Evolutionary conservation across 92 coral and sea anemone genomes (phyloP), one percentile per base, ranked within the genome.

Genomic region (Epizoanthus scotinus): DNA sequence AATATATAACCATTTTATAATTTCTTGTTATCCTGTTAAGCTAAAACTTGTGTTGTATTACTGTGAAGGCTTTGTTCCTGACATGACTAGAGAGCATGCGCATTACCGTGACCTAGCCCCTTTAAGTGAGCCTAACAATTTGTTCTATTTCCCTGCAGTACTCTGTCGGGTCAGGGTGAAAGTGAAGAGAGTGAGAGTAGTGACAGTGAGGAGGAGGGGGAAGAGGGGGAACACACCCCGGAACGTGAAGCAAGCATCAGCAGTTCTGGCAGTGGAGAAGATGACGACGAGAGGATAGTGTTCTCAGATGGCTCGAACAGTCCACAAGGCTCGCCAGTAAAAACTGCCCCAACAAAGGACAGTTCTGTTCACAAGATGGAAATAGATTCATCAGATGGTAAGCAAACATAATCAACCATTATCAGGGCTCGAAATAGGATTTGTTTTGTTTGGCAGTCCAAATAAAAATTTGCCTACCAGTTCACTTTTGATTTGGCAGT

Each of bases 111-210:
- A n/a, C n/a, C n/a, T n/a, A n/a, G n/a, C n/a, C n/a, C 6, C 40
- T 0, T 34, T 34, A 34, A 34, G 40, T 34, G 40, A 34, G 6
- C 40, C 3, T 6, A 34, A 34, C 40, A 34, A 34, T 34, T 34
- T 34, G 40, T 34, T 34, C 3, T 34, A 0, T 34, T 34, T 34
- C 40, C 3, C 40, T 83, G 38, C 78, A 89, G 93, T 31, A 86
- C 92, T 38, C 60, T 90, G 52, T 91, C 92, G 28, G 78, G 84
- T 21, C 78, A 82, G 26, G 82, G 77, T 34, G 96, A 83, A 28
- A 96, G 96, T 49, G 99, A 93, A 63, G 89, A 70, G 34, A 93
- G 98, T 8, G 99, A 95, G 55, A 93, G 99, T 75, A 93, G 98
- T 54, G 98, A 72, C 8, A 96, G 99, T 61, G 99, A 96, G 19